These are phyloP conservation scores for Nomada hirtipes DNA, from an alignment of 2,888 invertebrate species.

Conservation along the genomic window DNA sequence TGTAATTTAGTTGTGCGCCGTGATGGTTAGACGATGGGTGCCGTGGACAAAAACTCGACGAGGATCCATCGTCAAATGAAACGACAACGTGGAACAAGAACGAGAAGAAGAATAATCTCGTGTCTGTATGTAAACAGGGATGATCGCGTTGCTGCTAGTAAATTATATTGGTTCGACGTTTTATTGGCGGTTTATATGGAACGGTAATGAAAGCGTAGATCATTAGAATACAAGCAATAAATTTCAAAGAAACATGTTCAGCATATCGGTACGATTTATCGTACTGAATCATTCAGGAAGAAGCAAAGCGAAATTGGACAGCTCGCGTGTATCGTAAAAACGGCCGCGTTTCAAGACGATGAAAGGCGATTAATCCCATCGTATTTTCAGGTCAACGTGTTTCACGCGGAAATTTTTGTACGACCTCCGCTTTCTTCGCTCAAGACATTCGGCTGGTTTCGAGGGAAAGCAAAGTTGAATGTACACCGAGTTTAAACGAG, in stretches of 20 bases:
- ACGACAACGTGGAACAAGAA: neutral
- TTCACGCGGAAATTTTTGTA: conserved; percentile 15
- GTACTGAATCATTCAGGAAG: neutral
- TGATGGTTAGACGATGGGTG: neutral
- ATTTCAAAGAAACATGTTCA: conserved; percentile 5
- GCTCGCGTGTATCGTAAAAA: conserved; percentile 23
- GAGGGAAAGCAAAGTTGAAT: conserved; percentile 20
- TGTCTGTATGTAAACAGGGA: conserved; percentile 5
- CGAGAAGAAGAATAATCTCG: neutral
- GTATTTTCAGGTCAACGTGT: conserved; percentile 25
- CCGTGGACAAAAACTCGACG: conserved; percentile 2
- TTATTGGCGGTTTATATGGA: conserved; percentile 23
- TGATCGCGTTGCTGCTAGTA: neutral
- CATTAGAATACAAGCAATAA: neutral
- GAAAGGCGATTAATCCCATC: conserved; percentile 2
- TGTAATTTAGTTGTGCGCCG: conserved; percentile 26
- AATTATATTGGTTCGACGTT: conserved; percentile 12
- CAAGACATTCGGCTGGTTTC: neutral
- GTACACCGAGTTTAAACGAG: conserved; percentile 17
- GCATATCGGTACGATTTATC: neutral
- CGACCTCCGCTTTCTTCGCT: neutral
- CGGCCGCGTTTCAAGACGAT: neutral
- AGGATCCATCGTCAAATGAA: neutral
- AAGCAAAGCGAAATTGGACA: neutral
- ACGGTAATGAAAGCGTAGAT: neutral